Evolutionary conservation across 1,140 invertebrate genomes (phyloP).

Genomic region (Calycopis cecrops): DNA sequence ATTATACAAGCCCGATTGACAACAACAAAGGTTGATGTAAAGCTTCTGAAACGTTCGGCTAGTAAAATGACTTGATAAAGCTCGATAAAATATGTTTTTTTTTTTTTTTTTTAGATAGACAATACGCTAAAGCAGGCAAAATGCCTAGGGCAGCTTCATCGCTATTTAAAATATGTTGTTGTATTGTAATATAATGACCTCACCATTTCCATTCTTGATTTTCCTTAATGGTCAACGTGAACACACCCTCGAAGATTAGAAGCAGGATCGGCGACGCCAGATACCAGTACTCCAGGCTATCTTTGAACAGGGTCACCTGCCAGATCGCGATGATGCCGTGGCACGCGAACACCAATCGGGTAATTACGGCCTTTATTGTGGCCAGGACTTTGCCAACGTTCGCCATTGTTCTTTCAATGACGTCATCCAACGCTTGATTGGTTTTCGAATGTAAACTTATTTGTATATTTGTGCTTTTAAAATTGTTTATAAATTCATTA

Average conservation of each 20-base stretch:
- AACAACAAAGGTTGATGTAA: too few relatives aligned
- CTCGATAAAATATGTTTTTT: too few relatives aligned
- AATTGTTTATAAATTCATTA: background rate
- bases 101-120: too few relatives aligned
- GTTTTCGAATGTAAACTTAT: background rate
- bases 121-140: too few relatives aligned
- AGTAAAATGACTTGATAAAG: too few relatives aligned
- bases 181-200: too few relatives aligned
- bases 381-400: conserved; percentile 84
- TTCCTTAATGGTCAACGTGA: conserved; percentile 88
- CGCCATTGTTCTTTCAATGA: conserved; percentile 44
- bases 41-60: too few relatives aligned
- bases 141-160: too few relatives aligned
- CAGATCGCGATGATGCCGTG: conserved; percentile 88
- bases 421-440: background rate
- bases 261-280: conserved; percentile 84
- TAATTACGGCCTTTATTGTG: conserved; percentile 87
- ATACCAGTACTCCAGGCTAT: conserved; percentile 84
- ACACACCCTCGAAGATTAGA: conserved; percentile 87
- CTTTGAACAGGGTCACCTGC: conserved; percentile 86
- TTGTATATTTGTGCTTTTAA: background rate
- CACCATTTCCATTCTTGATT: conserved; percentile 93
- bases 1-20: too few relatives aligned
- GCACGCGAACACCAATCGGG: conserved; percentile 84
- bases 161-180: too few relatives aligned